These are phyloP conservation scores for Geothlypis trichas DNA, from an alignment of 2,113 vertebrate species.

Conservation along the genomic window DNA sequence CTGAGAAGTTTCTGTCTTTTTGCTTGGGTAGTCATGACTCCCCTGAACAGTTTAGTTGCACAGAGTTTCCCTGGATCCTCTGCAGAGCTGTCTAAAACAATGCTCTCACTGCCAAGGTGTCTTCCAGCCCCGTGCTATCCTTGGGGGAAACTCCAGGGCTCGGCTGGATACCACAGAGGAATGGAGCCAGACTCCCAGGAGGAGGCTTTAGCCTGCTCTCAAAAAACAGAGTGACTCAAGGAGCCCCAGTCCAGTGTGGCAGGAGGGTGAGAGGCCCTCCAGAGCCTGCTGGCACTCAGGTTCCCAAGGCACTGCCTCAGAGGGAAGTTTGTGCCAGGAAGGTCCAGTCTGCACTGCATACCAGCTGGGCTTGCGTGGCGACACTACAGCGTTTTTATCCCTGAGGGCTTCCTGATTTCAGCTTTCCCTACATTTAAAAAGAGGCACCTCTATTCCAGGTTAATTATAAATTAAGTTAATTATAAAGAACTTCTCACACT, in stretches of 20 bases:
- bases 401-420: background rate
- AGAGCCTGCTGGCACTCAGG: background rate
- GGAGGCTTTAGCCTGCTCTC: background rate
- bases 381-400: background rate
- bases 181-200: background rate
- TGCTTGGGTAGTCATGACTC: background rate
- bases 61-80: background rate
- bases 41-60: background rate
- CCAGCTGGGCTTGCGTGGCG: background rate
- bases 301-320: background rate
- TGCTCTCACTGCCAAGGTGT: accelerated
- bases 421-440: background rate
- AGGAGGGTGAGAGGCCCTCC: background rate
- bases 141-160: background rate
- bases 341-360: background rate
- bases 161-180: background rate
- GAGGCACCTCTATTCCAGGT: background rate
- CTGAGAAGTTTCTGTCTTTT: background rate
- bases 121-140: background rate
- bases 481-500: background rate
- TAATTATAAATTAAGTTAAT: slow-evolving; percentile 36
- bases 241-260: background rate
- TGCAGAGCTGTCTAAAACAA: background rate
- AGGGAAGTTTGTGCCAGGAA: background rate
- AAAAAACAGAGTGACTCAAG: background rate